These are phyloP conservation scores for Hirudo medicinalis DNA, from an alignment of 1,140 invertebrate species.

Conservation along the genomic window DNA sequence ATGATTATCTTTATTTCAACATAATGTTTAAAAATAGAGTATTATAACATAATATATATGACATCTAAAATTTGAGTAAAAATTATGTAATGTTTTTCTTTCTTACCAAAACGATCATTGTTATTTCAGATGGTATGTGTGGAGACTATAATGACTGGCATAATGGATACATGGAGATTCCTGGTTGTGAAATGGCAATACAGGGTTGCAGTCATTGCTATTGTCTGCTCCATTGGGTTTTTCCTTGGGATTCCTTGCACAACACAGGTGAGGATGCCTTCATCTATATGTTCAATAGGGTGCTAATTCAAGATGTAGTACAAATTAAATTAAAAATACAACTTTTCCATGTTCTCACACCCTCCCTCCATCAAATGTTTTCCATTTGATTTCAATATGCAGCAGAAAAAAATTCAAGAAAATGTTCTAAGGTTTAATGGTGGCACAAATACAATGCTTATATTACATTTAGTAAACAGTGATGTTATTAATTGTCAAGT, in stretches of 20 bases:
- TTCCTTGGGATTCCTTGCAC: slow-evolving; percentile 21
- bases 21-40: too few species aligned
- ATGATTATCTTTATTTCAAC: background rate
- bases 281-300: background rate
- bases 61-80: background rate
- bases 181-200: slow-evolving; percentile 17
- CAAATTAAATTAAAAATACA: too few species aligned
- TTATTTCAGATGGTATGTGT: slow-evolving; percentile 21
- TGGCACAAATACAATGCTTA: too few species aligned
- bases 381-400: too few species aligned
- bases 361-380: too few species aligned
- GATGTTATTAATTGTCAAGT: too few species aligned
- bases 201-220: slow-evolving; percentile 14
- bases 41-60: background rate
- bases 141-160: slow-evolving; percentile 23
- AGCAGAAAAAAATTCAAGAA: too few species aligned
- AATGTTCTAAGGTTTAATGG: too few species aligned
- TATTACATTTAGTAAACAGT: too few species aligned
- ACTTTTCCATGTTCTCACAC: too few species aligned
- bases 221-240: slow-evolving; percentile 17
- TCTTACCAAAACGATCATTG: background rate
- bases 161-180: slow-evolving; percentile 20
- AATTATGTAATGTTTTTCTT: background rate
- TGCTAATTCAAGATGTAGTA: too few species aligned
- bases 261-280: slow-evolving; percentile 15